These are phyloP conservation scores for Hemicentrotus pulcherrimus DNA, from an alignment of 35 echinoderm and acorn worm genomes.

Conservation along the genomic window DNA sequence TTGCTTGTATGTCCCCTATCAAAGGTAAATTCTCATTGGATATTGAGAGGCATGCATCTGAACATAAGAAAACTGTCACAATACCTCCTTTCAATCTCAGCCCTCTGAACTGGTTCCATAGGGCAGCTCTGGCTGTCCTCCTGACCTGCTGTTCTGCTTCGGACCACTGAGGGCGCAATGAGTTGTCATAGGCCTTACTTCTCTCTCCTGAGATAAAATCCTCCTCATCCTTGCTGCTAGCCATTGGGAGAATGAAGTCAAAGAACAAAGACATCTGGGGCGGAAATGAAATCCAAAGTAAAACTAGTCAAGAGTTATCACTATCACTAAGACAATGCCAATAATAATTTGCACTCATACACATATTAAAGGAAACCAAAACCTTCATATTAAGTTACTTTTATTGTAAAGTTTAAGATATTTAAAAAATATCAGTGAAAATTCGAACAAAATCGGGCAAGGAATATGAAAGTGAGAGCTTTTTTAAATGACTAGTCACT, in stretches of 20 bases:
- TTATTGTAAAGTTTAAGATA: too few relatives aligned
- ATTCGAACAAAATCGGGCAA: too few relatives aligned
- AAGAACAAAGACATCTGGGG: constrained; percentile 92
- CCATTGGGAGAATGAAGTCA: constrained; percentile 84
- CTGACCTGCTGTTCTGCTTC: constrained; percentile 55
- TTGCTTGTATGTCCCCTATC: too few relatives aligned
- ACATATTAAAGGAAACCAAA: too few relatives aligned
- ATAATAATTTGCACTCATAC: too few relatives aligned
- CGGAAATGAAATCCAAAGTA: constrained; percentile 5
- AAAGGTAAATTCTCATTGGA: too few relatives aligned
- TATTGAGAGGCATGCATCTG: too few relatives aligned
- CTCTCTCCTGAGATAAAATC: constrained; percentile 78
- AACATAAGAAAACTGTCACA: not conserved
- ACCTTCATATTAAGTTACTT: too few relatives aligned
- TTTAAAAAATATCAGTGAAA: too few relatives aligned
- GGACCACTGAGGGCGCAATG: constrained; percentile 36
- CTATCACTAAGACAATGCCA: not conserved
- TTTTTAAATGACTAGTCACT: too few relatives aligned
- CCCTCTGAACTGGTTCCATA: constrained; percentile 85
- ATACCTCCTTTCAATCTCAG: constrained; percentile 83
- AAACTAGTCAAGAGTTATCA: not conserved
- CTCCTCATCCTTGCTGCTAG: constrained; percentile 75
- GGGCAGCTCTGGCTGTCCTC: constrained; percentile 62
- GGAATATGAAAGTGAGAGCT: too few relatives aligned
- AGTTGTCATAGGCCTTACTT: constrained; percentile 67